These are phyloP conservation scores for Chrysolina haemoptera DNA, from an alignment of 2,888 invertebrate genomes.

Conservation along the genomic window DNA sequence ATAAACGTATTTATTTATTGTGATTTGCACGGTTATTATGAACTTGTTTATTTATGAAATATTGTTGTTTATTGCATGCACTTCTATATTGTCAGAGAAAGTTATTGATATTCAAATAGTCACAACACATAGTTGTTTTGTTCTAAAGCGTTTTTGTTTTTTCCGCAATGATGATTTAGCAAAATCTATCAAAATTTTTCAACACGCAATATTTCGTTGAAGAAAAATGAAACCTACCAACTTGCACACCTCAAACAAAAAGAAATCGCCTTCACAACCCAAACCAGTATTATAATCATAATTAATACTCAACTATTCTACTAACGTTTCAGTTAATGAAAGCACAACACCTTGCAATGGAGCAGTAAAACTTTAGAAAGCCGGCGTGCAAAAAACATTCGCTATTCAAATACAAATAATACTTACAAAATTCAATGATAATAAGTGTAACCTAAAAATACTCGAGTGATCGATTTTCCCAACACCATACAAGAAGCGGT, in stretches of 20 bases:
- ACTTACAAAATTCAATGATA: conserved; percentile 39
- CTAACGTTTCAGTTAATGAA: neutral
- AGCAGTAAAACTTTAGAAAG: neutral
- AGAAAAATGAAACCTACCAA: neutral
- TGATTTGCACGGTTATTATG: too few relatives aligned
- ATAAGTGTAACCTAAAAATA: conserved; percentile 26
- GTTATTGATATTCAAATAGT: too few relatives aligned
- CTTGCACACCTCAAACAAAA: neutral
- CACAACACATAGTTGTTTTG: too few relatives aligned
- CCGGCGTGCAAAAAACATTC: neutral
- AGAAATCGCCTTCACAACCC: neutral
- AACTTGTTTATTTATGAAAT: too few relatives aligned
- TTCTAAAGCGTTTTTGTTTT: too few relatives aligned
- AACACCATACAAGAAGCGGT: conserved; percentile 24
- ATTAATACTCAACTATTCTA: neutral
- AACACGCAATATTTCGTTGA: too few relatives aligned
- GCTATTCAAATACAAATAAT: conserved; percentile 21
- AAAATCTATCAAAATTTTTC: too few relatives aligned
- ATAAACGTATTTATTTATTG: too few relatives aligned
- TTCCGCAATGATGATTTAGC: too few relatives aligned
- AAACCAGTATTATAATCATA: neutral
- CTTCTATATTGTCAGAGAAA: too few relatives aligned
- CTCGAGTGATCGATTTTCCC: neutral
- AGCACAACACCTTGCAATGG: neutral
- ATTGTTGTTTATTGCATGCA: too few relatives aligned